These are phyloP conservation scores for Lophius americanus DNA, from an alignment of 2,797 vertebrate genomes.

Conservation along the genomic window DNA sequence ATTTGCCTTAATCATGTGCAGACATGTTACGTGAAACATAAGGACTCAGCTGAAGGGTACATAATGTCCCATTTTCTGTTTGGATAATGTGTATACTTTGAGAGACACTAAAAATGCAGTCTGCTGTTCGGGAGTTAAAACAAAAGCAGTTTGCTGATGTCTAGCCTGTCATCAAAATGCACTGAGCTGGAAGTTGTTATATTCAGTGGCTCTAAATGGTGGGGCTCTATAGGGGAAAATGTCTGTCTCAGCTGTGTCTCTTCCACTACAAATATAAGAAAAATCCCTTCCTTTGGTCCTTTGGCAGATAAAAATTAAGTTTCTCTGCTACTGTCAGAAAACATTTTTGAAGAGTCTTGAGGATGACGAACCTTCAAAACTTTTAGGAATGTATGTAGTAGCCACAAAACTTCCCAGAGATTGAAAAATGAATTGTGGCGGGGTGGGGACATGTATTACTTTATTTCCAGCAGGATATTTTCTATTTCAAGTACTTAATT, in stretches of 20 bases:
- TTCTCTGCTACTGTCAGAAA: not conserved
- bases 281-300: not conserved
- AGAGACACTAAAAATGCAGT: conserved; percentile 25
- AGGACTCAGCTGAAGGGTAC: not conserved
- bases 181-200: conserved; percentile 43
- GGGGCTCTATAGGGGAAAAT: conserved; percentile 6
- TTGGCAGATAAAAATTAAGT: not conserved
- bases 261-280: conserved; percentile 1
- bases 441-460: too few species aligned
- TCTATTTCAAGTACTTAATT: too few species aligned
- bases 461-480: too few species aligned
- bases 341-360: not conserved
- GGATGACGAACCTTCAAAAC: too few species aligned
- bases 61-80: not conserved
- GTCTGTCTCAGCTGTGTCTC: not conserved
- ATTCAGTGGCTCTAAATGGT: conserved; percentile 14
- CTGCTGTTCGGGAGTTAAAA: conserved; percentile 26
- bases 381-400: too few species aligned
- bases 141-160: conserved; percentile 50
- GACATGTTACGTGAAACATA: not conserved
- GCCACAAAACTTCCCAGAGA: too few species aligned
- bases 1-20: not conserved
- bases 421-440: too few species aligned
- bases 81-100: conserved; percentile 7
- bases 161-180: conserved; percentile 57